Evolutionary conservation across 2,113 vertebrate genomes (phyloP).

Genomic region (Prionailurus bengalensis): DNA sequence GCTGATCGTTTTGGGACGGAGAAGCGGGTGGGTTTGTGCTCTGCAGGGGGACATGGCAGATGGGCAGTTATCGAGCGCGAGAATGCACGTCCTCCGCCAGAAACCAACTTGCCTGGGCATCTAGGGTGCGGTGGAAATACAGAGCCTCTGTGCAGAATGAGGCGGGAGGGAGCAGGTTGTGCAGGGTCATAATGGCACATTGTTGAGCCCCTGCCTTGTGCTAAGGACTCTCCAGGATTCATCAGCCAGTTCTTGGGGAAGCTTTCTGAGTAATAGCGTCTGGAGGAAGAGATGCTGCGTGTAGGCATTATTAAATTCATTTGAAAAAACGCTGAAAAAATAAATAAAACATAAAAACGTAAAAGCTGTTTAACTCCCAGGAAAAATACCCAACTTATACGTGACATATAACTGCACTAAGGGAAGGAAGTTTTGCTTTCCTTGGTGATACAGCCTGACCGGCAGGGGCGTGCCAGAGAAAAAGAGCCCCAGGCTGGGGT

Average conservation of each 20-base stretch:
- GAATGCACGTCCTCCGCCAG: constrained; percentile 70
- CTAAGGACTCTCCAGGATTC: neutral
- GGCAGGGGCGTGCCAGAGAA: neutral
- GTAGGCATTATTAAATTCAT: constrained; percentile 45
- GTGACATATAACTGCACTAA: neutral
- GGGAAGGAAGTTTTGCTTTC: constrained; percentile 12
- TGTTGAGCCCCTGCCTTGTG: neutral
- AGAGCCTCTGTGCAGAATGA: neutral
- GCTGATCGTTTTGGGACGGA: constrained; percentile 72
- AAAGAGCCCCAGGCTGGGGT: rapidly evolving
- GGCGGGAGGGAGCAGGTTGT: rapidly evolving
- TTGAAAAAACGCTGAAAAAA: neutral
- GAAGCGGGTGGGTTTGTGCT: constrained; percentile 72
- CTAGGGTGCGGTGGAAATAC: neutral
- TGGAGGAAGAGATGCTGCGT: neutral
- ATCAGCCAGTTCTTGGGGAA: neutral
- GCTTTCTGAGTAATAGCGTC: neutral
- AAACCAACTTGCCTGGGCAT: neutral
- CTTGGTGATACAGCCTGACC: neutral
- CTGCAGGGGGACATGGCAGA: constrained; percentile 32
- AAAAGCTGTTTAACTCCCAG: neutral
- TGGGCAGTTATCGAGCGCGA: constrained; percentile 42
- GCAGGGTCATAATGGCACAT: neutral
- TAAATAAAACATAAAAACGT: neutral
- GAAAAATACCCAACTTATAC: constrained; percentile 30